Conservation (phyloP, 2,797 vertebrate genomes). For the Pangasius mekongensis region DNA sequence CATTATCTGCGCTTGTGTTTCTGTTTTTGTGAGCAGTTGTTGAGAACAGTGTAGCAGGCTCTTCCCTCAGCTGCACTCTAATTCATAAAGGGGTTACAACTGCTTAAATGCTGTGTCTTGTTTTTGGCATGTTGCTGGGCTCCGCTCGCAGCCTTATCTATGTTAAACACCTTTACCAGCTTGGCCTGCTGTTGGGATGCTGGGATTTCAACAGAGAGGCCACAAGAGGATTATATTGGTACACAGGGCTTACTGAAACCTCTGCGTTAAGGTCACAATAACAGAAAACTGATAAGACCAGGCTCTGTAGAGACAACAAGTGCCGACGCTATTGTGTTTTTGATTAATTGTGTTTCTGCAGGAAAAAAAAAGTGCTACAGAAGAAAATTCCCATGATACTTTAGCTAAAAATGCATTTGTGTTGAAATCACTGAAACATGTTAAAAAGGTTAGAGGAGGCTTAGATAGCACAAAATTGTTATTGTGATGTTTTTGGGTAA, state of each 20-base stretch:
- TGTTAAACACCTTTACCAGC: slow-evolving; percentile 78
- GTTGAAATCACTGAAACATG: slow-evolving; percentile 12
- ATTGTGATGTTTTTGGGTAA: slow-evolving; percentile 5
- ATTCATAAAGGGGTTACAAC: slow-evolving; percentile 53
- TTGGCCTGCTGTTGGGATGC: slow-evolving; percentile 68
- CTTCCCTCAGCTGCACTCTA: slow-evolving; percentile 16
- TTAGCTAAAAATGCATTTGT: slow-evolving; percentile 20
- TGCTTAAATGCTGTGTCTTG: slow-evolving; percentile 61
- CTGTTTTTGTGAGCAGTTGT: slow-evolving; percentile 54
- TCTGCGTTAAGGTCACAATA: slow-evolving; percentile 76
- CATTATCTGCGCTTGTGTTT: slow-evolving; percentile 57
- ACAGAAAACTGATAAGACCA: slow-evolving; percentile 67
- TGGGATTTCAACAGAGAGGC: slow-evolving; percentile 65
- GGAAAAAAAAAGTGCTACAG: slow-evolving; percentile 28
- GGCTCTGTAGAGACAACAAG: slow-evolving; percentile 44
- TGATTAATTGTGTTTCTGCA: slow-evolving; percentile 47
- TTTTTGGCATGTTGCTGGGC: slow-evolving; percentile 54
- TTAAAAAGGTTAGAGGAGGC: slow-evolving; percentile 5
- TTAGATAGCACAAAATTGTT: not conserved
- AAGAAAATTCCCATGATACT: slow-evolving; percentile 12
- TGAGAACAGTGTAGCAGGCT: slow-evolving; percentile 55
- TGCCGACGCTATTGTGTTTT: slow-evolving; percentile 42
- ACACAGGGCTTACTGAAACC: slow-evolving; percentile 59
- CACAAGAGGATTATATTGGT: slow-evolving; percentile 70
- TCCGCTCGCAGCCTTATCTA: slow-evolving; percentile 74